Percentiles rank a stretch among this genome's conserved stretches.
phyloP scores from a whole-genome alignment of 2,888 invertebrate genomes.

The Chrysina gloriosa region DNA sequence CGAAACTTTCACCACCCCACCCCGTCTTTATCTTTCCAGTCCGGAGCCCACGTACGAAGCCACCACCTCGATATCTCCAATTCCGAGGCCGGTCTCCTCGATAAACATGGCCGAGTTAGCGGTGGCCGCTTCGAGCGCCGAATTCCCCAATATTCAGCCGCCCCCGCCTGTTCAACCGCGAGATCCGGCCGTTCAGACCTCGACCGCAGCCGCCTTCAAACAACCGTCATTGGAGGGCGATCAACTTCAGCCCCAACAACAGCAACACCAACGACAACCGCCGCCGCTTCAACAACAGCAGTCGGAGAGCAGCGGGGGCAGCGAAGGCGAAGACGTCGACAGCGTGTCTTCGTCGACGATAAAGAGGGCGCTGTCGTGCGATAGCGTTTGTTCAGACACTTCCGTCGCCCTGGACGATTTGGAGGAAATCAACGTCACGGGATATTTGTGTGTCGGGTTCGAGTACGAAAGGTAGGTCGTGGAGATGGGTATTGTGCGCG shows the following conservation, averaged over 20 bases:
- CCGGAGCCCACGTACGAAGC: slow-evolving; percentile 34
- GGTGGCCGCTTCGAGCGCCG: slow-evolving; percentile 53
- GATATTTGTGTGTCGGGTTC: slow-evolving; percentile 80
- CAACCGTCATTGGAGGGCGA: slow-evolving; percentile 25
- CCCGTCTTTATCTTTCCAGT: slow-evolving; percentile 3
- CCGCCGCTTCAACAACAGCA: slow-evolving; percentile 47
- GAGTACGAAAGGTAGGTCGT: slow-evolving; percentile 83
- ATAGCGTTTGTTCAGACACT: slow-evolving; percentile 84
- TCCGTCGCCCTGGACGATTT: slow-evolving; percentile 78
- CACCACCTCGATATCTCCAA: slow-evolving; percentile 60
- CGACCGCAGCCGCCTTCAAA: slow-evolving; percentile 44
- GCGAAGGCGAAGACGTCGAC: slow-evolving; percentile 51
- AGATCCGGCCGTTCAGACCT: slow-evolving; percentile 32
- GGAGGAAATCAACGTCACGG: slow-evolving; percentile 77
- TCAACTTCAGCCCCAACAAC: slow-evolving; percentile 25
- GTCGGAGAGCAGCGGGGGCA: slow-evolving; percentile 41
- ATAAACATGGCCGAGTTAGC: slow-evolving; percentile 59
- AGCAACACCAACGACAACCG: slow-evolving; percentile 45
- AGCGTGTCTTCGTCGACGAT: slow-evolving; percentile 60
- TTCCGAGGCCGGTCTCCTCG: slow-evolving; percentile 62
- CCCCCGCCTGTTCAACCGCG: slow-evolving; percentile 55
- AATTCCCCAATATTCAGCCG: slow-evolving; percentile 58
- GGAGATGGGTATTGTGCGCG: too few species aligned
- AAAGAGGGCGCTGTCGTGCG: slow-evolving; percentile 80
- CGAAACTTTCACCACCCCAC: neutral